Percentiles rank a stretch among this genome's conserved stretches.
Evolutionary conservation across 2,888 invertebrate species (phyloP).

Genomic region (Ormyrus thymus): DNA sequence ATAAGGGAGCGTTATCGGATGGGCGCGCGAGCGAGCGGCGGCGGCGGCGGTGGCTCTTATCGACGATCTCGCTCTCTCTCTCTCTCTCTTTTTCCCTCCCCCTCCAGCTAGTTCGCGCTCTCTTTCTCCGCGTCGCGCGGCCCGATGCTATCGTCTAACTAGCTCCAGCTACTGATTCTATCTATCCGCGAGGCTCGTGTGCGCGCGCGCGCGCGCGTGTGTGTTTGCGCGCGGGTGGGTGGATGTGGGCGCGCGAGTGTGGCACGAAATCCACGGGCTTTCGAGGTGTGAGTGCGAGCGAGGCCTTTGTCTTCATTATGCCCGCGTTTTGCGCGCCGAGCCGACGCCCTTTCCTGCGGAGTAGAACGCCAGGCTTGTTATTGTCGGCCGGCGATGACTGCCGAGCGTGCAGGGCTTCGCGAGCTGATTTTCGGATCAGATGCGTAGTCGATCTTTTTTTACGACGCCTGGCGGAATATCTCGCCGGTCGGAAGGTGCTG

Average conservation of each 20-base stretch:
- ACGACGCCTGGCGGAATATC: too few species aligned
- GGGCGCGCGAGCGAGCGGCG: conserved; percentile 59
- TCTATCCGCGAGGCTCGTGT: conserved; percentile 65
- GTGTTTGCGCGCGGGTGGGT: neutral
- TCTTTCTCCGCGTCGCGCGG: conserved; percentile 69
- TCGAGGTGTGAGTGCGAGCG: neutral
- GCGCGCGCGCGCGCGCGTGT: conserved; percentile 2
- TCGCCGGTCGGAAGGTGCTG: too few species aligned
- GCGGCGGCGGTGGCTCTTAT: conserved; percentile 69
- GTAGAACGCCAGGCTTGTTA: conserved; percentile 1
- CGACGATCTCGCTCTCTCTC: conserved; percentile 76
- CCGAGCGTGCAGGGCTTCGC: too few species aligned
- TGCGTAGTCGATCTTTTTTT: too few species aligned
- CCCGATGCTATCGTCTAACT: conserved; percentile 78
- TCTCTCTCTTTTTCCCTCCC: conserved; percentile 59
- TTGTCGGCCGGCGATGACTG: neutral
- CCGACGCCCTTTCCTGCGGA: conserved; percentile 40
- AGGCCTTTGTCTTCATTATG: conserved; percentile 42
- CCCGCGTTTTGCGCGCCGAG: conserved; percentile 39
- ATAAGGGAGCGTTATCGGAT: conserved; percentile 74
- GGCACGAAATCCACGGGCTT: conserved; percentile 37
- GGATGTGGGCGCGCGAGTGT: conserved; percentile 54
- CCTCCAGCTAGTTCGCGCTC: conserved; percentile 56
- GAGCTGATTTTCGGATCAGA: too few species aligned
- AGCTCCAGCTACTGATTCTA: conserved; percentile 78